Percentiles rank a stretch among this genome's conserved stretches.
phyloP scores from a whole-genome alignment of 2,113 vertebrate genomes.

The Oreotrochilus melanogaster region DNA sequence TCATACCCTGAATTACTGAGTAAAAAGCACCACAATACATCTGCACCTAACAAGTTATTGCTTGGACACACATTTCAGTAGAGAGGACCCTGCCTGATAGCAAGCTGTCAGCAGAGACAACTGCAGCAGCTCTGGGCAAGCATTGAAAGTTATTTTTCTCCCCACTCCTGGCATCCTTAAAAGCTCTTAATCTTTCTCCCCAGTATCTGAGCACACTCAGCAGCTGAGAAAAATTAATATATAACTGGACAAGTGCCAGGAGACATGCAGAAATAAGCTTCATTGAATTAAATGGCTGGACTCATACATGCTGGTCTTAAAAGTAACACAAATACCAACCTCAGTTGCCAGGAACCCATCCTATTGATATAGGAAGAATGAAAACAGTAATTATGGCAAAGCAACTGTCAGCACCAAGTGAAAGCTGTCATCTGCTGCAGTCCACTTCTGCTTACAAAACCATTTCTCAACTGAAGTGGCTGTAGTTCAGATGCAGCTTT shows the following conservation, averaged over 20 bases:
- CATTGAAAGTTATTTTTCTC: not conserved
- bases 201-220: not conserved
- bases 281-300: conserved; percentile 24
- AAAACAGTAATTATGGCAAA: conserved; percentile 78
- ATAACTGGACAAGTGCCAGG: conserved; percentile 24
- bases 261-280: not conserved
- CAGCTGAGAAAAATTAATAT: conserved; percentile 3
- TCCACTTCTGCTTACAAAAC: conserved; percentile 39
- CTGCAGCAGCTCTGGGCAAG: not conserved
- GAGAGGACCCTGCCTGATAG: not conserved
- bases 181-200: conserved; percentile 29
- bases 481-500: not conserved
- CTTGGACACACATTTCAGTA: not conserved
- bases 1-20: not conserved
- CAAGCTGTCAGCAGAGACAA: not conserved
- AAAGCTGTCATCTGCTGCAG: conserved; percentile 31
- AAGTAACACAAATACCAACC: conserved; percentile 18
- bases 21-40: not conserved
- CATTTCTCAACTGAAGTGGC: conserved; percentile 7
- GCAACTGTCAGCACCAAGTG: conserved; percentile 40
- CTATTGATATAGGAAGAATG: conserved; percentile 65
- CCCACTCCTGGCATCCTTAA: not conserved
- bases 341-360: conserved; percentile 59
- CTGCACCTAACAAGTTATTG: not conserved
- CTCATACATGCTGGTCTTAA: not conserved